Evolutionary conservation across 2,113 vertebrate genomes (phyloP).

Genomic region (Actenoides hombroni): DNA sequence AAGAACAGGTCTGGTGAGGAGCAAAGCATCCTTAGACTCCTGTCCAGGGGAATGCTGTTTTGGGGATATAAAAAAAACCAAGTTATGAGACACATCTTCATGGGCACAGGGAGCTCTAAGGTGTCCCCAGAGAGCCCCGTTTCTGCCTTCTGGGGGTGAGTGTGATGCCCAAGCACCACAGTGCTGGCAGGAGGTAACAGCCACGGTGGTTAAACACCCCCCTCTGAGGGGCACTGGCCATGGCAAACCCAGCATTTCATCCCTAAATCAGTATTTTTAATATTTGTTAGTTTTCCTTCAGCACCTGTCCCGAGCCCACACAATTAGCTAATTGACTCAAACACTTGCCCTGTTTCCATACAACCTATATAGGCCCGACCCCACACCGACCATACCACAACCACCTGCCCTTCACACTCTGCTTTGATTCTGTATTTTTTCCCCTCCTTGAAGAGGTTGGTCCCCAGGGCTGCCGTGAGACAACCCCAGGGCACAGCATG

Average conservation of each 20-base stretch:
- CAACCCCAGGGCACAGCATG: rapidly evolving
- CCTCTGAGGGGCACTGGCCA: no score
- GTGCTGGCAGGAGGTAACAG: rapidly evolving
- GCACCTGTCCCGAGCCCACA: neutral
- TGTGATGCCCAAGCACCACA: rapidly evolving
- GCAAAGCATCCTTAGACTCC: neutral
- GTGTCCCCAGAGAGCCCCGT: neutral
- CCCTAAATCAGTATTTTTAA: neutral
- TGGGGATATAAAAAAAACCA: rapidly evolving
- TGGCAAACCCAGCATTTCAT: no score
- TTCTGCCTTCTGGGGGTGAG: rapidly evolving
- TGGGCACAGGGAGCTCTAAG: rapidly evolving
- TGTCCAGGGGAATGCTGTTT: neutral
- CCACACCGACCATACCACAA: rapidly evolving
- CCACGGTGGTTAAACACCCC: neutral
- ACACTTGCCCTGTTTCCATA: neutral
- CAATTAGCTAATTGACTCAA: neutral
- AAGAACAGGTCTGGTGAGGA: neutral
- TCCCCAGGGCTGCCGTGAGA: neutral
- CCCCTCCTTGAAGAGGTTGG: rapidly evolving
- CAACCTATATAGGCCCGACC: rapidly evolving
- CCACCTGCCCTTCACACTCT: rapidly evolving
- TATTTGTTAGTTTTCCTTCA: neutral
- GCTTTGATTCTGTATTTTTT: neutral
- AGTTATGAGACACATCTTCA: neutral